Evolutionary conservation across 1,140 invertebrate species (phyloP), one percentile per base, ranked within the genome.

Genomic region (Drosophila mauritiana): DNA sequence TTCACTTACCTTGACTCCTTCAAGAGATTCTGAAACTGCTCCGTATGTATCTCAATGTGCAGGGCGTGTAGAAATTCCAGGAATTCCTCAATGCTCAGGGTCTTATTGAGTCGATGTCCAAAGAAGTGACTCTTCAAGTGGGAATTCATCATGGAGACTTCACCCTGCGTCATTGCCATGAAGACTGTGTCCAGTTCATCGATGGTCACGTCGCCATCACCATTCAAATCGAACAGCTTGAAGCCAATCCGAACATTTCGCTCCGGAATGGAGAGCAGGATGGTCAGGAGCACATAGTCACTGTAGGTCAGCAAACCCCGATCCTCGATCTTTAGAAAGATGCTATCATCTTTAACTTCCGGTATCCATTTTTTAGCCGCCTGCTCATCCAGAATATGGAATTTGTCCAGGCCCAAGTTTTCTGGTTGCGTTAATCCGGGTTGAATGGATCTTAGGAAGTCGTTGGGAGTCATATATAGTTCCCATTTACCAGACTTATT

Each of bases 401-500:
- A 88, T 3, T 36, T 34, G 20, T 76, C 42, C 6, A 82, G 25
- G 1, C 78, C 64, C 13, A 77, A 15, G 0, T 48, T 11, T 0
- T 73, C 62, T 0, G 83, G 78, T 17, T 86, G 78, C 20, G 15
- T 37, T 3, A 43, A 7, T 3, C 75, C 67, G 1, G 82, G 75
- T 31, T 58, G 43, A 12, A 76, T 40, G 1, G 83, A 64, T 34
- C 83, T 83, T 6, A 86, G 2, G 20, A 86, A 86, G 34, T 86
- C 83, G 5, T 22, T 1, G 2, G 83, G 78, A 1, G 83, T 82
- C 83, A 82, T 88, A 17, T 34, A 80, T 1, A 88, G 36, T 17
- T 79, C 72, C 56, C 40, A 63, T 1, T 46, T 45, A 1, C 63
- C 83, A 0, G 42, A n/a, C 0, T 46, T 39, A 17, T 56, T 68